Conservation (phyloP, 2,888 invertebrate species). For the Mimachlamys varia region DNA sequence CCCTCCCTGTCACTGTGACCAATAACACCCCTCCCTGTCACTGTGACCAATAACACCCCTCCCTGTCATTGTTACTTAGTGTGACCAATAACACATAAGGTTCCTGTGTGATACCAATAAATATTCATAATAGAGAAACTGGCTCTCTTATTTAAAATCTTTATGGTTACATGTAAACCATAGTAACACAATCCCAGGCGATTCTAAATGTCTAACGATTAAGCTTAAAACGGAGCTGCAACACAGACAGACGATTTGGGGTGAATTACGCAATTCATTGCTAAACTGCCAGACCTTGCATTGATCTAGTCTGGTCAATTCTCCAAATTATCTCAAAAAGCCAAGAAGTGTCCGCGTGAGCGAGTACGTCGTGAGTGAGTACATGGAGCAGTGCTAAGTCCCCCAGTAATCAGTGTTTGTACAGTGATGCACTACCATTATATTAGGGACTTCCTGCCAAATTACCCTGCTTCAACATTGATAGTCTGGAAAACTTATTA, state of each 20-base stretch:
- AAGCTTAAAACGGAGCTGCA: neutral
- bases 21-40: too few relatives aligned
- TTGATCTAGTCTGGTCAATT: constrained; percentile 22
- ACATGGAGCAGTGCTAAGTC: neutral
- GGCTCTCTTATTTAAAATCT: neutral
- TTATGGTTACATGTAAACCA: neutral
- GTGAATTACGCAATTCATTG: neutral
- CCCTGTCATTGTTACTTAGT: too few relatives aligned
- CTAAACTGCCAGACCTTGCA: constrained; percentile 18
- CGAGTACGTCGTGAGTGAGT: neutral
- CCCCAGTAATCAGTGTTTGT: neutral
- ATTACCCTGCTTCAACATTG: too few relatives aligned
- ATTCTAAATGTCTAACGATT: neutral
- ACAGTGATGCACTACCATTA: neutral
- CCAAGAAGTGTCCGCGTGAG: neutral
- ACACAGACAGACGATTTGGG: neutral
- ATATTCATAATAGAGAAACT: neutral
- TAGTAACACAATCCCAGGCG: neutral
- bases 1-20: too few relatives aligned
- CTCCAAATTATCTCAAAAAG: constrained; percentile 25
- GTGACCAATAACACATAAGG: neutral
- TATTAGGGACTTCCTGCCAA: neutral
- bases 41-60: too few relatives aligned
- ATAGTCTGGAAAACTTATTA: too few relatives aligned
- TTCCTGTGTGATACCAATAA: neutral